Evolutionary conservation across 1,140 invertebrate genomes (phyloP).

Genomic region (Meloidogyne exigua): DNA sequence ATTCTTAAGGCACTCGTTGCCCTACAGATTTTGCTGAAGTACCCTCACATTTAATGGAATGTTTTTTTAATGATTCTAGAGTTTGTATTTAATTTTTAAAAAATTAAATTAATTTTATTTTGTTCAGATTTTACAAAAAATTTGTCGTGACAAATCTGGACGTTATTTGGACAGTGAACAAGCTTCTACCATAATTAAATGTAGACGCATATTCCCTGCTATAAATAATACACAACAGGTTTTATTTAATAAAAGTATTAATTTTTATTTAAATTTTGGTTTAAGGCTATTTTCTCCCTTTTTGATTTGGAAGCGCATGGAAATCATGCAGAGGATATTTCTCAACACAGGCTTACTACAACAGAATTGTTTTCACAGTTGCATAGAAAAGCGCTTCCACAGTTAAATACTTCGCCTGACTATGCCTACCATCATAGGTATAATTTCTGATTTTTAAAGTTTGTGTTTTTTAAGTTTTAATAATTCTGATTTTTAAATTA

Average conservation of each 20-base stretch:
- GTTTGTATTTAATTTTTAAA: conserved; percentile 68
- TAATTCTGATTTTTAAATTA: conserved; percentile 7
- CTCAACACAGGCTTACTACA: conserved; percentile 60
- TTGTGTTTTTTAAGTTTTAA: neutral
- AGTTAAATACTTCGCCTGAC: conserved; percentile 45
- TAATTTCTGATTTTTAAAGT: neutral
- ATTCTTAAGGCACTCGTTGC: conserved; percentile 75
- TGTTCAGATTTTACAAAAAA: conserved; percentile 76
- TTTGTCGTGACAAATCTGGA: conserved; percentile 65
- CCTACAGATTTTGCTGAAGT: conserved; percentile 97
- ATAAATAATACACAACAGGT: conserved; percentile 54
- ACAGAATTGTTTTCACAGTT: conserved; percentile 79
- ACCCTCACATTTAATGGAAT: conserved; percentile 95
- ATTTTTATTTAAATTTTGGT: neutral
- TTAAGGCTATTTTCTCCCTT: conserved; percentile 50
- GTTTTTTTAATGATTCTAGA: conserved; percentile 84
- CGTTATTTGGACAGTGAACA: conserved; percentile 28
- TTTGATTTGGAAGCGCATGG: conserved; percentile 61
- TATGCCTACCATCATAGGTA: conserved; percentile 87
- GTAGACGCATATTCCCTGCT: conserved; percentile 43
- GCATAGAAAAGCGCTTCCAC: conserved; percentile 70
- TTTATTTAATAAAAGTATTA: neutral
- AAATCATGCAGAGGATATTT: conserved; percentile 43
- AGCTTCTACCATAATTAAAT: conserved; percentile 45
- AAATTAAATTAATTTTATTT: conserved; percentile 11